Conservation (phyloP, 1,140 invertebrate species). For the Camponotus vicinus region DNA sequence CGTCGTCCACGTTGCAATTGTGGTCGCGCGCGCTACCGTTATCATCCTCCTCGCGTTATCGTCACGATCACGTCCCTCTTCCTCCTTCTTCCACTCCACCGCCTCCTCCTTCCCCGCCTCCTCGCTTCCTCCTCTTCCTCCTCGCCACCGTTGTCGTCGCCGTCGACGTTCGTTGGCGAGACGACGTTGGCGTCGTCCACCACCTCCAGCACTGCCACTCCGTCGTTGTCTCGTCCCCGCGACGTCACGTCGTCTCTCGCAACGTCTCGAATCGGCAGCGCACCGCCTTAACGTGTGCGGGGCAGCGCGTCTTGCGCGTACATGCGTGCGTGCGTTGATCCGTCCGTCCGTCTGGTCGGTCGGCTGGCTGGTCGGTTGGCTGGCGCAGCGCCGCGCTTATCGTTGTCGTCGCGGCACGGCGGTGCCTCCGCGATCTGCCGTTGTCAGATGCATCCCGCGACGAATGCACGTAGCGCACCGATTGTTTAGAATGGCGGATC, state of each 20-base stretch:
- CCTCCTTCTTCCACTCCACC: conserved; percentile 16
- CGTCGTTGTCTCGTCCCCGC: conserved; percentile 34
- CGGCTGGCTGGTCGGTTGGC: not conserved
- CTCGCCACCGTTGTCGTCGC: conserved; percentile 57
- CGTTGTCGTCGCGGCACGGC: conserved; percentile 60
- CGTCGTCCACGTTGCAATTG: conserved; percentile 27
- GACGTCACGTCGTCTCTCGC: not conserved
- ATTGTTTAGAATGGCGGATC: conserved; percentile 90
- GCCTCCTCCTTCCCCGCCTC: conserved; percentile 4
- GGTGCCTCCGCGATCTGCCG: conserved; percentile 83
- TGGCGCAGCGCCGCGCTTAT: conserved; percentile 58
- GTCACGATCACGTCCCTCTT: conserved; percentile 9
- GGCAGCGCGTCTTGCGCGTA: not conserved
- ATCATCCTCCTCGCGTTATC: conserved; percentile 41
- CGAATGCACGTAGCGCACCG: conserved; percentile 86
- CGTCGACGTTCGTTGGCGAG: conserved; percentile 26
- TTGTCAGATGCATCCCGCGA: conserved; percentile 86
- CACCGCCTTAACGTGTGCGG: not conserved
- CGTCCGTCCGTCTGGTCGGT: not conserved
- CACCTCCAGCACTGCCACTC: conserved; percentile 52
- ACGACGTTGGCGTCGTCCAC: conserved; percentile 27
- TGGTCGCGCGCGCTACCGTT: conserved; percentile 41
- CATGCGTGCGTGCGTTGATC: not conserved
- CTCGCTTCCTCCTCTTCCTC: conserved; percentile 52
- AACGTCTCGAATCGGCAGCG: not conserved